Base-by-base conservation (phyloP, 2,797 vertebrate species). In the Serranus cabrilla region DNA sequence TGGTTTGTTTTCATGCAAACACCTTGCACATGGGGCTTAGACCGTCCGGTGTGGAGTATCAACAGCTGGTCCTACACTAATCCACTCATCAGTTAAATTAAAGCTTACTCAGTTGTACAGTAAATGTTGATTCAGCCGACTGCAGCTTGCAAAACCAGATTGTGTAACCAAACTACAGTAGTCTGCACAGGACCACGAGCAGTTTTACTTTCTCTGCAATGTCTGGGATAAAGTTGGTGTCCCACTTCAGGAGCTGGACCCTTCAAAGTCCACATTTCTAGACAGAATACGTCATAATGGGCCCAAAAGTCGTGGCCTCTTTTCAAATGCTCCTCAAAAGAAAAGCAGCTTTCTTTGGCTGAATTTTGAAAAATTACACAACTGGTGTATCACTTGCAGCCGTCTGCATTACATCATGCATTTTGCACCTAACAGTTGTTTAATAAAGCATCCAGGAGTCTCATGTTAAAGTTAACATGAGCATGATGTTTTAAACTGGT, bases 21-120 rank as follows among this genome's bases (percentile, higher is more conserved):
- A 78, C 80, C 76, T 88, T 71, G 54, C 79, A 76, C 81, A 77
- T 60, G 66, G 50, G 82, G 79, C 56, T 87, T 76, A 82, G 78
- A 73, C 2, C 12, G 80, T 84, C 81, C 55, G 4, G 72, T 79
- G 58, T 74, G 58, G 71, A 63, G 43, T 83, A 82, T 85, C 87
- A 87, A 84, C 90, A 91, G 91, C 86, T 92, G 91, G 81, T 75
- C 74, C 74, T 66, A 52, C 81, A 82, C 72, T 87, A 90, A 92
- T 90, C 89, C 84, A 91, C 87, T 91, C 90, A 92, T 90, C 89
- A 84, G 75, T 87, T 83, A 90, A 89, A 93, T 93, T 84, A 90
- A 87, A 91, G 80, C 83, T 82, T 80, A 89, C 80, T 82, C 85
- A 59, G 63, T 87, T 78, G 78, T 77, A 62, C 60, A 75, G 70